phyloP scores from a whole-genome alignment of 2,113 vertebrate genomes.

The Hippolais icterina region DNA sequence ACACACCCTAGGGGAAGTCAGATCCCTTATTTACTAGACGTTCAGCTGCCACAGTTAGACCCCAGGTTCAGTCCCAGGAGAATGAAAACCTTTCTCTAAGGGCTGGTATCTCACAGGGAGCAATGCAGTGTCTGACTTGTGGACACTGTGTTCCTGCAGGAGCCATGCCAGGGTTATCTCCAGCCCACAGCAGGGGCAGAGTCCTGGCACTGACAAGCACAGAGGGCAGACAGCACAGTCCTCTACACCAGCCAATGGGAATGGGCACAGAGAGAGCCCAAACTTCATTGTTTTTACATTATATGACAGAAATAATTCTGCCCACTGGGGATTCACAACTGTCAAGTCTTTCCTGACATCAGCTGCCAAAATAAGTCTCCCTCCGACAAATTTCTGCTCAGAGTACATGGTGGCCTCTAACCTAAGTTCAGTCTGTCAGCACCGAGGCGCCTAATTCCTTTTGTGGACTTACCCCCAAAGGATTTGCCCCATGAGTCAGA shows the following conservation, averaged over 20 bases:
- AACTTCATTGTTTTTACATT: neutral
- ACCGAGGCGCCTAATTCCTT: conserved; percentile 5
- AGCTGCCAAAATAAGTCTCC: conserved; percentile 8
- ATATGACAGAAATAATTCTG: conserved; percentile 17
- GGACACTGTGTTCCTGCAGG: neutral
- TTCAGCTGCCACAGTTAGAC: neutral
- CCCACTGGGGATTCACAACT: conserved; percentile 2
- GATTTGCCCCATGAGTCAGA: conserved; percentile 62
- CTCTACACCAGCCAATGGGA: neutral
- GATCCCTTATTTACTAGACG: neutral
- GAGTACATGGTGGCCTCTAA: conserved; percentile 33
- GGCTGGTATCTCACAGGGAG: neutral
- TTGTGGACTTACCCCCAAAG: conserved; percentile 48
- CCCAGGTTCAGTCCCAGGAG: neutral
- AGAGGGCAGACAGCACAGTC: neutral
- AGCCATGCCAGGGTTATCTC: neutral
- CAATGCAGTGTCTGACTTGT: neutral
- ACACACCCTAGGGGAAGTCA: neutral
- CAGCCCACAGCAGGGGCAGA: neutral
- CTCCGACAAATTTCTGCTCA: neutral
- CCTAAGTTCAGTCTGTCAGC: conserved; percentile 5
- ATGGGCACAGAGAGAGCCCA: neutral
- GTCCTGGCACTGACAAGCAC: neutral
- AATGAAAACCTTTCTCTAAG: neutral
- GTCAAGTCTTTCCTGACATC: conserved; percentile 19